Evolutionary conservation across 2,888 invertebrate species (phyloP), one percentile per base, ranked within the genome.

Genomic region (Hartigia nigra): DNA sequence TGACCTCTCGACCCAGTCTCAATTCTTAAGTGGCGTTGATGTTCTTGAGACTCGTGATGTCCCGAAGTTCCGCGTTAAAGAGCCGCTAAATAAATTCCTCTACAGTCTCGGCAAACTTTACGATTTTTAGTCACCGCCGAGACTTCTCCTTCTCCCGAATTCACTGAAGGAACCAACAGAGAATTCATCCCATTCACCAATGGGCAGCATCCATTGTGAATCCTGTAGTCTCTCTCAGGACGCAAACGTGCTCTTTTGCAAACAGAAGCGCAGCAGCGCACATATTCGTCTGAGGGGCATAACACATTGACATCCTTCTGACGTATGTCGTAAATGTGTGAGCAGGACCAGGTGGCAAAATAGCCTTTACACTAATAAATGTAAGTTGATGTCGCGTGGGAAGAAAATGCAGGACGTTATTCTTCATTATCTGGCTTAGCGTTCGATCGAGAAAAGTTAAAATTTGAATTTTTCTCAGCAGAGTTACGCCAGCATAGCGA

Each of bases 151-250:
- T 9, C 55, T 23, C 23, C 55, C 0, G 55, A 55, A 55, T 55
- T 23, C 0, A 55, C 55, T 23, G 55, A 23, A 55, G 55, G 9
- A 55, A 9, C 55, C 14, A 23, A 23, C 55, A 9, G 9, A 55
- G 55, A 23, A 55, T 55, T 23, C 23, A 9, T 55, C 55, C 14
- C 55, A 23, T 55, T 55, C 55, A 2, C 23, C 23, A 55, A 5
- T 55, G 78, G 78, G 78, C 79, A 76, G 77, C 80, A 77, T 76
- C 77, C 78, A 82, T 82, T 82, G 81, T 81, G 77, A 76, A 70
- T 55, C 9, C 9, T 23, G 55, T 23, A 55, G 23, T 23, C 36
- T 12, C 12, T 36, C 75, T 12, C 75, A n/a, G 36, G 14, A 35
- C 12, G 31, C 34, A 36, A 31, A 9, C 34, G 35, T 31, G 36